These are phyloP conservation scores for Caligus rogercresseyi DNA, from an alignment of 1,140 invertebrate genomes.

Conservation along the genomic window DNA sequence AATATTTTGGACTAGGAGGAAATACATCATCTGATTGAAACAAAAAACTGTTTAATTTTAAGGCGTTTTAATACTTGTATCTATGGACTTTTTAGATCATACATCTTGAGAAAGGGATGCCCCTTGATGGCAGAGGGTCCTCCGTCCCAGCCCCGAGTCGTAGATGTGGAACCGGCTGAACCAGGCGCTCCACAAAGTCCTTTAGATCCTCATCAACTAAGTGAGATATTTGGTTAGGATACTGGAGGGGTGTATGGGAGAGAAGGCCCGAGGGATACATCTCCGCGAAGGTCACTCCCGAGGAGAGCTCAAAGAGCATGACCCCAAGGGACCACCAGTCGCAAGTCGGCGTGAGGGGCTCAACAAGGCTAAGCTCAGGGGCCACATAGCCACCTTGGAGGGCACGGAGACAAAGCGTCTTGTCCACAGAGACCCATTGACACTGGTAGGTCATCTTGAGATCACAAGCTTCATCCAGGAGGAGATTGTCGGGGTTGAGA, in stretches of 20 bases:
- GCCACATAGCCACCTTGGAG: background rate
- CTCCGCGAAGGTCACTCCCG: background rate
- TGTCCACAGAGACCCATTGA: slow-evolving; percentile 7
- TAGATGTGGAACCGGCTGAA: background rate
- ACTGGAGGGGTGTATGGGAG: background rate
- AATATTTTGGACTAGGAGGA: too few species aligned
- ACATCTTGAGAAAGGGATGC: background rate
- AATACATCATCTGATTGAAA: too few species aligned
- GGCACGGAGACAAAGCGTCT: background rate
- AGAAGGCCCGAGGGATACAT: background rate
- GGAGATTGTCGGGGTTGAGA: slow-evolving; percentile 3
- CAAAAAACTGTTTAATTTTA: too few species aligned
- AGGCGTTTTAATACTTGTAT: too few species aligned
- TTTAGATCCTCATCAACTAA: background rate
- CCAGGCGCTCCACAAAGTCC: background rate
- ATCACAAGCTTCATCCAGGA: background rate
- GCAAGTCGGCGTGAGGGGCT: background rate
- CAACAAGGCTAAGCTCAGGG: background rate
- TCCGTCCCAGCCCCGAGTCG: background rate
- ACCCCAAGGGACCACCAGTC: slow-evolving; percentile 15
- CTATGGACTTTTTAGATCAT: background rate
- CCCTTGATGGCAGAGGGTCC: background rate
- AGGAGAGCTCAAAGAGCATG: slow-evolving; percentile 3
- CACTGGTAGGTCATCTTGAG: slow-evolving; percentile 8
- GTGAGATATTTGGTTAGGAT: background rate